Evolutionary conservation across 2,113 vertebrate genomes (phyloP).

Genomic region (Caretta caretta): DNA sequence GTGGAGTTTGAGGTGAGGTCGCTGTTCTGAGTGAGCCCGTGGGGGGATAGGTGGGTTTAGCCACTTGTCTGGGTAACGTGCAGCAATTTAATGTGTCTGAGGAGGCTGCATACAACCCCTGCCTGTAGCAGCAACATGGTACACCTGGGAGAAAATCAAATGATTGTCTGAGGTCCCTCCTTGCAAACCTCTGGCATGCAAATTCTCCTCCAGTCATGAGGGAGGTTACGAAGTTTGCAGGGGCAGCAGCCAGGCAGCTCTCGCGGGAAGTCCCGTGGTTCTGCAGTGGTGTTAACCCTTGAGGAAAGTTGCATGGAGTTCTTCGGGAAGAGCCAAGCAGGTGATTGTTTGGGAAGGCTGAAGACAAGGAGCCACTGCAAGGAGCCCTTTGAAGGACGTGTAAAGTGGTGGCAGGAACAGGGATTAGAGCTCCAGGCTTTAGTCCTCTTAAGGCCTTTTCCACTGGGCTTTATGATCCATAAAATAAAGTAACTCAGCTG

Average conservation of each 20-base stretch:
- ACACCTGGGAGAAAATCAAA: not conserved
- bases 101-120: no score
- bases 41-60: no score
- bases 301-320: not conserved
- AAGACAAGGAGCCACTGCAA: not conserved
- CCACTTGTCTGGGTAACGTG: not conserved
- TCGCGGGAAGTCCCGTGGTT: not conserved
- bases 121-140: not conserved
- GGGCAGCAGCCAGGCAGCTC: not conserved
- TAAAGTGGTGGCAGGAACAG: not conserved
- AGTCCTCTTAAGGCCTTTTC: not conserved
- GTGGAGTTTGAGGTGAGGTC: conserved; percentile 60
- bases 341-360: not conserved
- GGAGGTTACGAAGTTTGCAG: not conserved
- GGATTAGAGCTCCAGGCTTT: not conserved
- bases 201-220: not conserved
- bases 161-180: not conserved
- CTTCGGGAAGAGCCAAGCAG: not conserved
- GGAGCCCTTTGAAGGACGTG: not conserved
- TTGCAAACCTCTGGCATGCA: not conserved
- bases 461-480: not conserved
- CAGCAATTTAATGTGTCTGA: not conserved
- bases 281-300: not conserved
- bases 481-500: no score
- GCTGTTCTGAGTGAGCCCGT: no score